Evolutionary conservation across 2,888 invertebrate genomes (phyloP).

Genomic region (Xanthostigma xanthostigma): DNA sequence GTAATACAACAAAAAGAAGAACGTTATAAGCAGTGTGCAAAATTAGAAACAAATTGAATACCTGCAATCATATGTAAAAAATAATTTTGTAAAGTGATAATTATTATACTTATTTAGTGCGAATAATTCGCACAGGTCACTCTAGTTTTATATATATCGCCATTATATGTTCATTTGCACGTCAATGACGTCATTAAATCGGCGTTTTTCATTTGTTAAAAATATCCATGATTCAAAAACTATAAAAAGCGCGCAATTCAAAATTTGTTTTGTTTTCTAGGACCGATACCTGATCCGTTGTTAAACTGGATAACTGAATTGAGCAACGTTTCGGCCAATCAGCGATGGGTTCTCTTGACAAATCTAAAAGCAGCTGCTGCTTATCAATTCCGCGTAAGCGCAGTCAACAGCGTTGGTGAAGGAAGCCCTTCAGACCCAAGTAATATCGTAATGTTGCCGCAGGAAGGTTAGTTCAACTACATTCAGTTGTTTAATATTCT

Average conservation of each 20-base stretch:
- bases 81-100: too few species aligned
- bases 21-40: too few species aligned
- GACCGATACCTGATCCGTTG: constrained; percentile 71
- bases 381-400: constrained; percentile 94
- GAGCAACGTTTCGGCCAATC: constrained; percentile 67
- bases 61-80: too few species aligned
- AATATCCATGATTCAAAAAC: neutral
- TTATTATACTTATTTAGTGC: too few species aligned
- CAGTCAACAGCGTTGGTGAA: constrained; percentile 91
- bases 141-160: too few species aligned
- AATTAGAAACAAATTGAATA: too few species aligned
- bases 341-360: constrained; percentile 64
- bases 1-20: too few species aligned
- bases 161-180: too few species aligned
- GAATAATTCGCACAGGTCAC: too few species aligned
- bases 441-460: constrained; percentile 80
- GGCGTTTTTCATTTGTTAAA: constrained; percentile 4
- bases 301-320: constrained; percentile 80
- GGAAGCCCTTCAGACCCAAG: constrained; percentile 84
- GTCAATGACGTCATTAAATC: neutral
- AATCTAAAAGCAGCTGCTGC: constrained; percentile 87
- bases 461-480: constrained; percentile 63
- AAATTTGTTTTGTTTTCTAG: constrained; percentile 31
- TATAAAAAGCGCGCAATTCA: too few species aligned
- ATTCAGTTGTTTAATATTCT: neutral